Base-by-base conservation (phyloP, 64 coral and sea anemone genomes). In the Platygyra sinensis region DNA sequence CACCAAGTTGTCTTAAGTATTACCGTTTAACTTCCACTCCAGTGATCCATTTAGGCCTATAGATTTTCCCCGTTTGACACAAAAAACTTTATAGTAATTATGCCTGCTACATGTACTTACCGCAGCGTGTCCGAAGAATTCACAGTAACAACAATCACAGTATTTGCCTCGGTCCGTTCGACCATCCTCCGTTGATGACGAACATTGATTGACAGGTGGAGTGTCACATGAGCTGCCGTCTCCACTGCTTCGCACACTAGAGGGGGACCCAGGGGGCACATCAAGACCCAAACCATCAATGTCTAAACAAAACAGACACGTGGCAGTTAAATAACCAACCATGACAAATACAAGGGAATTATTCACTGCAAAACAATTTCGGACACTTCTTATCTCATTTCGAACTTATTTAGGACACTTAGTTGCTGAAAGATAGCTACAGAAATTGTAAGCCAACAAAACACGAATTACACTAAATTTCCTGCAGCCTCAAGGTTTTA, bases 131-230 rank as follows among this genome's bases (percentile, higher is more conserved):
- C 94, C 94, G 88, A 96, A 96, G 72, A 96, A 89, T 92, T 96
- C 94, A 78, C 94, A 96, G 79, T 96, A 96, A 72, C 94, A 96
- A 46, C 94, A 96, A 54, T 96, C 94, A n/a, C 94, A 96, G 78
- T 96, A 96, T 78, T 96, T 96, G 30, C 94, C 90, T 74, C 90
- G 86, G 67, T 88, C 88, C 39, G 94, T 24, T 30, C 86, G 61
- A 33, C 90, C 87, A 31, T 96, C 94, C 50, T 96, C 94, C 17
- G 94, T 92, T 3, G 90, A 89, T 11, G 90, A 96, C 60, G 76
- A 83, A 72, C 89, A 87, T 54, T 93, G 79, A 80, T 80, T 76
- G 39, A 86, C 54, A 39, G 90, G 77, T 89, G 94, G 90, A 24
- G 90, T 96, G 50, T 92, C 94, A 51, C 94, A 96, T 11, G 94